Conservation (phyloP, 2,113 vertebrate species). For the Oryzias celebensis region DNA sequence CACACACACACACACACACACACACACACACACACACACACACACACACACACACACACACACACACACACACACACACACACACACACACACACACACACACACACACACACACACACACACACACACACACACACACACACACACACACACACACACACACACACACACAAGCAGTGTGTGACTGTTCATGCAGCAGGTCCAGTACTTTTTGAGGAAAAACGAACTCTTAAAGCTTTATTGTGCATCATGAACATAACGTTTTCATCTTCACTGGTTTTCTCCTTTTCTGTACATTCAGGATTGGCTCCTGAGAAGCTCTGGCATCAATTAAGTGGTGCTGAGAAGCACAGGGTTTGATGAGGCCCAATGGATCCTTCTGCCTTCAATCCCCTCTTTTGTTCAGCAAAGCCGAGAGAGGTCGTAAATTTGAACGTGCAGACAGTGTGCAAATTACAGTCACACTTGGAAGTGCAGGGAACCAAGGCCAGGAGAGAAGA, state of each 20-base stretch:
- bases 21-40: slow-evolving; percentile 13
- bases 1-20: slow-evolving; percentile 20
- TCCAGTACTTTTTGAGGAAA: slow-evolving; percentile 36
- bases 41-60: slow-evolving; percentile 14
- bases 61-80: slow-evolving; percentile 20
- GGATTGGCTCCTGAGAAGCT: slow-evolving; percentile 64
- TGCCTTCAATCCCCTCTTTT: slow-evolving; percentile 73
- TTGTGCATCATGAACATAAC: slow-evolving; percentile 61
- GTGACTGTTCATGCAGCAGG: slow-evolving; percentile 42
- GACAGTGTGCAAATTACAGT: slow-evolving; percentile 78
- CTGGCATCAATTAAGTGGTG: slow-evolving; percentile 76
- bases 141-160: slow-evolving; percentile 9
- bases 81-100: slow-evolving; percentile 13
- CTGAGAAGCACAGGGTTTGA: slow-evolving; percentile 59
- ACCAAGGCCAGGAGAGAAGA: slow-evolving; percentile 60
- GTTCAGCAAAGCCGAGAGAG: slow-evolving; percentile 67
- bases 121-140: slow-evolving; percentile 20
- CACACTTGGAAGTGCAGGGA: slow-evolving; percentile 64
- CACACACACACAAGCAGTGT: slow-evolving; percentile 11
- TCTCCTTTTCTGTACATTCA: slow-evolving; percentile 56
- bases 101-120: slow-evolving; percentile 14
- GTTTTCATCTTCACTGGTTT: slow-evolving; percentile 53
- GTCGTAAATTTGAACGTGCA: slow-evolving; percentile 74
- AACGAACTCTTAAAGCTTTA: slow-evolving; percentile 50
- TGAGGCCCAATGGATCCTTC: slow-evolving; percentile 65